Evolutionary conservation across 2,888 invertebrate genomes (phyloP).

Genomic region (Cotesia congregata): DNA sequence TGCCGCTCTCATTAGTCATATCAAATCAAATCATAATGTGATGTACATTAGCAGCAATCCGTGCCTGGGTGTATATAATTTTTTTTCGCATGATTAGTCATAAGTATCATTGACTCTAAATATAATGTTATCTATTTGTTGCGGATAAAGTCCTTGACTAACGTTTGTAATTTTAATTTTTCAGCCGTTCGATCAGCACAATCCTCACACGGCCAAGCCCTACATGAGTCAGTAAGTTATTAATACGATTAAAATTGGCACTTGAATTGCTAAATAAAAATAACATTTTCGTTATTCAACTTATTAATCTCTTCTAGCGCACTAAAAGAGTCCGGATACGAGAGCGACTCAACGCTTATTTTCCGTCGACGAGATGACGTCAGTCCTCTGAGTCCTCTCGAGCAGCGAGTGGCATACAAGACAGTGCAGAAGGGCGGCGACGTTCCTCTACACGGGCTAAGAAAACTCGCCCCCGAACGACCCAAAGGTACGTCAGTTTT

Average conservation of each 20-base stretch:
- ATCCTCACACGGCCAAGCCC: conserved; percentile 80
- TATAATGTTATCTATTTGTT: background rate
- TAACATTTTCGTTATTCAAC: background rate
- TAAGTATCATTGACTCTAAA: background rate
- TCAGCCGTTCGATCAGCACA: conserved; percentile 79
- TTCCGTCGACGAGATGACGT: conserved; percentile 83
- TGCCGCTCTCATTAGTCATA: background rate
- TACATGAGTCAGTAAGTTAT: conserved; percentile 85
- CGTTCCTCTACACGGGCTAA: conserved; percentile 91
- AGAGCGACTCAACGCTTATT: conserved; percentile 90
- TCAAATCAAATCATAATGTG: background rate
- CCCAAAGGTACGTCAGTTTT: conserved; percentile 77
- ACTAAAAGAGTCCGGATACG: conserved; percentile 90
- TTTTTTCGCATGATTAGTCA: background rate
- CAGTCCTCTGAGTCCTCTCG: conserved; percentile 82
- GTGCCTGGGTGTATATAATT: background rate
- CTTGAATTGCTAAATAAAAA: conserved; percentile 6
- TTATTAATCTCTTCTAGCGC: conserved; percentile 72
- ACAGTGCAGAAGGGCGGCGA: conserved; percentile 94
- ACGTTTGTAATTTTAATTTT: background rate
- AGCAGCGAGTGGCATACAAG: conserved; percentile 87
- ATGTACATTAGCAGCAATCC: background rate
- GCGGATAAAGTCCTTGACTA: background rate
- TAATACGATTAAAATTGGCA: conserved; percentile 3
- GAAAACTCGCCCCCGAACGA: conserved; percentile 90